These are phyloP conservation scores for Verasper variegatus DNA, from an alignment of 2,113 vertebrate species.

Conservation along the genomic window DNA sequence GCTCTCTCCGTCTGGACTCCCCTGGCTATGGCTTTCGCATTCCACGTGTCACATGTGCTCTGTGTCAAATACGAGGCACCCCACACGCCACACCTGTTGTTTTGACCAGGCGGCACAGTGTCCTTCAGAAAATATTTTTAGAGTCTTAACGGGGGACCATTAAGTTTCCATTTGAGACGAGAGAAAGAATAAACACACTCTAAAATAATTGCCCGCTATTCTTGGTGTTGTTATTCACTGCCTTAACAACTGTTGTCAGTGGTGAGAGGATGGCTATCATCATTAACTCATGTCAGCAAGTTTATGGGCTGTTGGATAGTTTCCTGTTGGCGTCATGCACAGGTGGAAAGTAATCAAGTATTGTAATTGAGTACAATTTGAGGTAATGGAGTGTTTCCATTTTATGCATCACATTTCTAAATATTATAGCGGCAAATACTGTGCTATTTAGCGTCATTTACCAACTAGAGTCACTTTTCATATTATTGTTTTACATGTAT, in stretches of 20 bases:
- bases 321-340: neutral
- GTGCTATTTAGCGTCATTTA: too few species aligned
- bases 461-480: neutral
- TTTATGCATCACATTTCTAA: neutral
- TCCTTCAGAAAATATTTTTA: conserved; percentile 31
- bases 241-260: neutral
- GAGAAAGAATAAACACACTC: conserved; percentile 8
- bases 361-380: neutral
- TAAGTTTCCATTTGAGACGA: conserved; percentile 32
- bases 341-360: neutral
- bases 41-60: conserved; percentile 40
- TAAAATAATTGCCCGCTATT: conserved; percentile 29
- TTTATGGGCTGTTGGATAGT: neutral
- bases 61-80: conserved; percentile 25
- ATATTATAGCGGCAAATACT: neutral
- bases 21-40: conserved; percentile 17
- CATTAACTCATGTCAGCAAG: conserved; percentile 13
- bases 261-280: neutral
- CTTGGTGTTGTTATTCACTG: neutral
- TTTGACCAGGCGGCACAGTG: conserved; percentile 29
- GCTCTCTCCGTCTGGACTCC: conserved; percentile 30
- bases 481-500: neutral
- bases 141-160: neutral
- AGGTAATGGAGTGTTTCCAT: neutral
- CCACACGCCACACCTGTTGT: conserved; percentile 69